Evolutionary conservation across 2,888 invertebrate genomes (phyloP).

Genomic region (Drepanosiphum platanoidis): DNA sequence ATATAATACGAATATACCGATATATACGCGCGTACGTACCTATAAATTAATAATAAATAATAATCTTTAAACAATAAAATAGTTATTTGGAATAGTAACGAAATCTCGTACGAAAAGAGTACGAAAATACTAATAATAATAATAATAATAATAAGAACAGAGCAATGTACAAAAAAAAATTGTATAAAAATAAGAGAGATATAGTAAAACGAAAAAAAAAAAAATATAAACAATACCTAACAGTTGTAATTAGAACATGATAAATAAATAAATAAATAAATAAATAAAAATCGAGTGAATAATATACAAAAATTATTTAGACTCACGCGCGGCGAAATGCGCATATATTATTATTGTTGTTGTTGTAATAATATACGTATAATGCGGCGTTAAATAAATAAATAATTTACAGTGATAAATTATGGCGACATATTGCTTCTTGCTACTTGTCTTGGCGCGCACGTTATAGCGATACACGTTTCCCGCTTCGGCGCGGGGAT

Average conservation of each 20-base stretch:
- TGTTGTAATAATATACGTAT: constrained; percentile 2
- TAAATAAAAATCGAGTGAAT: constrained; percentile 11
- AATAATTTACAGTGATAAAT: constrained; percentile 55
- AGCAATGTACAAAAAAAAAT: constrained; percentile 44
- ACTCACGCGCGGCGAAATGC: too few species aligned
- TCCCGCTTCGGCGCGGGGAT: too few species aligned
- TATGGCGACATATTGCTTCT: constrained; percentile 55
- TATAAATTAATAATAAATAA: constrained; percentile 6
- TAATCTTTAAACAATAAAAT: constrained; percentile 3
- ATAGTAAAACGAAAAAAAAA: constrained; percentile 38
- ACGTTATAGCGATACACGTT: background rate
- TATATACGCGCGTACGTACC: background rate
- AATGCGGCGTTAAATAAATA: background rate
- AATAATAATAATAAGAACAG: background rate
- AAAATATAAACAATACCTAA: constrained; percentile 17
- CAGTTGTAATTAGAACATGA: too few species aligned
- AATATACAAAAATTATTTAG: constrained; percentile 22
- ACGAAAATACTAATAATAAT: background rate
- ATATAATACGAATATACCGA: background rate
- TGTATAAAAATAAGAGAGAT: constrained; percentile 2
- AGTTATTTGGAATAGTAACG: background rate
- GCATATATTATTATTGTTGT: too few species aligned
- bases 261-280: background rate
- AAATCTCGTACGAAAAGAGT: background rate
- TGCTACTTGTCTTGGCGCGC: background rate